Evolutionary conservation across 2,888 invertebrate species (phyloP).

Genomic region (Metellina segmentata): DNA sequence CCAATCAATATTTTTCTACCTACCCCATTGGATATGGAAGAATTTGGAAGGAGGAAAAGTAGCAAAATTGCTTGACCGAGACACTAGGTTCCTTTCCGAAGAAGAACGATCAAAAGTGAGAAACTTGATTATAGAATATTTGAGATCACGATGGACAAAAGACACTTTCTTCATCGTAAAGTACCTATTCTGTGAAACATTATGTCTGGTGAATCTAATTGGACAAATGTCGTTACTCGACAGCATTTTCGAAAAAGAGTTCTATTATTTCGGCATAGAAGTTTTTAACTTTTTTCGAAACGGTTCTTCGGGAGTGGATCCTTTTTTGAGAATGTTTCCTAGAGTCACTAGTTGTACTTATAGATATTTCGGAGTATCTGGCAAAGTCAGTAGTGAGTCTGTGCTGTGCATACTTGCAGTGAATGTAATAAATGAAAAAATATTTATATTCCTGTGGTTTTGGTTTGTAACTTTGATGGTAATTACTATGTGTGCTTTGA

Average conservation of each 20-base stretch:
- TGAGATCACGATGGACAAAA: conserved; percentile 93
- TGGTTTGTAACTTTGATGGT: conserved; percentile 77
- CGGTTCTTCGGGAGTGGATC: conserved; percentile 88
- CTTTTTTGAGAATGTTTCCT: conserved; percentile 77
- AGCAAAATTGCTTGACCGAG: conserved; percentile 77
- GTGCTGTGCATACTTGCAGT: conserved; percentile 78
- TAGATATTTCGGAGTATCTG: conserved; percentile 76
- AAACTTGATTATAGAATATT: conserved; percentile 93
- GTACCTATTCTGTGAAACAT: conserved; percentile 71
- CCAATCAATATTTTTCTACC: conserved; percentile 96
- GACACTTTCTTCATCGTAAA: conserved; percentile 47
- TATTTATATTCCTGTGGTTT: conserved; percentile 78
- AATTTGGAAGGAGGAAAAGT: conserved; percentile 81
- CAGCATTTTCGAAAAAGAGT: conserved; percentile 69
- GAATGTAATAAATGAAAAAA: conserved; percentile 78
- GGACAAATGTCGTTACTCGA: conserved; percentile 79
- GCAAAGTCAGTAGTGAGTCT: conserved; percentile 77
- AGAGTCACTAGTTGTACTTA: conserved; percentile 78
- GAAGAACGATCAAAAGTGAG: conserved; percentile 96
- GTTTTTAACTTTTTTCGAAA: conserved; percentile 87
- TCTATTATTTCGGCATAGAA: conserved; percentile 75
- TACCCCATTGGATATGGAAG: conserved; percentile 97
- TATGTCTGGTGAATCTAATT: conserved; percentile 80
- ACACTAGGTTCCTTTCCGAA: conserved; percentile 90
- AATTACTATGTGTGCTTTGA: conserved; percentile 84